Evolutionary conservation across 2,888 invertebrate species (phyloP), one percentile per base, ranked within the genome.

Genomic region (Dasysyrphus albostriatus): DNA sequence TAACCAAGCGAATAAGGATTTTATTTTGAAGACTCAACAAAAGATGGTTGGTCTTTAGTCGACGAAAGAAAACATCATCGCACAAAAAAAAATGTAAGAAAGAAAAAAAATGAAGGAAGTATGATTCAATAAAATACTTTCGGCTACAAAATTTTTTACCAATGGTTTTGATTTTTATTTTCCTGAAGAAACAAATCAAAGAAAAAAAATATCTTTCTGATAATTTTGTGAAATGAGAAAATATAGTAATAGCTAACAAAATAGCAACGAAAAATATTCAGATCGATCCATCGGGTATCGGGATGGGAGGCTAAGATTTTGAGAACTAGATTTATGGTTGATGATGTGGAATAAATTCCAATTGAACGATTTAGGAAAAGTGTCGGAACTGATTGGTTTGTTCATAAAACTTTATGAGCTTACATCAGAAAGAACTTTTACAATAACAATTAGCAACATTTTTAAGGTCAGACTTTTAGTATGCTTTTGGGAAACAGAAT

Each of bases 131-230:
- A 63, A 37, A 63, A 37, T 63, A 61, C 44, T 75, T 75, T 67
- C 44, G 65, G 47, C 56, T 56, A 10, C 42, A 72, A 56, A 47
- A 24, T 74, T 39, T 10, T 34, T 34, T 61, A 59, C 32, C n/a
- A 69, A 67, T 74, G 59, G 54, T 67, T 67, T 80, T 80, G 2
- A n/a, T 6, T 6, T 44, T n/a, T n/a, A 5, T 44, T 44, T 44
- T 37, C 4, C 1, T 47, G n/a, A 44, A 44, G n/a, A 44, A 44
- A 9, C n/a, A n/a, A 9, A 16, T 10, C 10, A 12, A 12, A 39
- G 39, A 12, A 39, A 12, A 12, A 1, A 44, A 44, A 44, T 44
- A 3, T 44, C n/a, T 44, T n/a, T 44, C 3, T n/a, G n/a, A 44
- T n/a, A n/a, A 14, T 42, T 42, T 42, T 1, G 0, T 42, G 42